A percentile compares a stretch with the other conserved stretches of the same genome.
phyloP scores from a whole-genome alignment of 2,797 vertebrate genomes.

The Monodelphis domestica region DNA sequence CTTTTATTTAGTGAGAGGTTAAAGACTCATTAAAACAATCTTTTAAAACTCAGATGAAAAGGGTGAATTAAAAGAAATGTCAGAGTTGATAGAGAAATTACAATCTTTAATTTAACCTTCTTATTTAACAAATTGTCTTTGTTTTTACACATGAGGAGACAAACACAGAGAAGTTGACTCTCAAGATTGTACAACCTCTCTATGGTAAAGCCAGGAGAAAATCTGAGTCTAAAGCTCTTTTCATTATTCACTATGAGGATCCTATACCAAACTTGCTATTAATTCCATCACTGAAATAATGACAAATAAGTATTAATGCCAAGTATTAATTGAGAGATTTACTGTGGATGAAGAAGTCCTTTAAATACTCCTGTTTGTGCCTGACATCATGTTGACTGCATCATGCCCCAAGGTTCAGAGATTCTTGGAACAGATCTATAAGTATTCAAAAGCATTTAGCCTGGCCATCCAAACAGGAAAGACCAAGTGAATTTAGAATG shows the following conservation, averaged over 20 bases:
- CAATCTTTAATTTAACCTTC: neutral
- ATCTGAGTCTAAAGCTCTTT: neutral
- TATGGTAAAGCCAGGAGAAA: neutral
- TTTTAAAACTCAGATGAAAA: constrained; percentile 27
- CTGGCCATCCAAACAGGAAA: neutral
- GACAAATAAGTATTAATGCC: neutral
- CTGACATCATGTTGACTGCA: neutral
- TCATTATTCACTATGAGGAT: neutral
- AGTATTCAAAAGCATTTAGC: neutral
- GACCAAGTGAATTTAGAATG: neutral
- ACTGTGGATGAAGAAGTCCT: neutral
- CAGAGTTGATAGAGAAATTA: neutral
- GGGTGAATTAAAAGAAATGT: constrained; percentile 8
- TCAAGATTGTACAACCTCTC: no score
- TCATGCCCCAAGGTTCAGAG: neutral
- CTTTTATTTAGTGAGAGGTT: constrained; percentile 20
- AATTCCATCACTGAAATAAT: neutral
- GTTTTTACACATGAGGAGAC: neutral
- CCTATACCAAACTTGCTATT: neutral
- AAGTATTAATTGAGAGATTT: neutral
- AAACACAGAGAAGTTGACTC: neutral
- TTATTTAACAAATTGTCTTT: neutral
- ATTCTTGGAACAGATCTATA: neutral
- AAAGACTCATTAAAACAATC: constrained; percentile 17
- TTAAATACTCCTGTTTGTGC: neutral